phyloP scores from a whole-genome alignment of 2,113 vertebrate genomes.

The Noturus placidus region DNA sequence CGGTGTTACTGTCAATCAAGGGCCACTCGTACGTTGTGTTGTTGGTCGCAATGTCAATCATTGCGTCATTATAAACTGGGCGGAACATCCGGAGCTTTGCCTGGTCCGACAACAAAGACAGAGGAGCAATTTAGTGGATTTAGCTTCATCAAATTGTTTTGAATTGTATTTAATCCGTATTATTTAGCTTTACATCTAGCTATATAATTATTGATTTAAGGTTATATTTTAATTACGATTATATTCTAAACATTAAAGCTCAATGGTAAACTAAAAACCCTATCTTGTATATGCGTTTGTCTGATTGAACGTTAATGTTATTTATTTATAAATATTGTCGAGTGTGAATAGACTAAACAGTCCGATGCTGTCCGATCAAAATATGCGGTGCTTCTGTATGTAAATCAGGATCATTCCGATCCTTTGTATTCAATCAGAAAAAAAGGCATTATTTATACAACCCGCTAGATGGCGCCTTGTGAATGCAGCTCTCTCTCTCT shows the following conservation, averaged over 20 bases:
- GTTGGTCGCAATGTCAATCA: neutral
- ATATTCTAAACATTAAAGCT: neutral
- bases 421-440: neutral
- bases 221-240: neutral
- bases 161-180: neutral
- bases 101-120: constrained; percentile 8
- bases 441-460: neutral
- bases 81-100: constrained; percentile 50
- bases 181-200: neutral
- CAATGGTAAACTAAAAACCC: neutral
- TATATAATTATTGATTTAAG: neutral
- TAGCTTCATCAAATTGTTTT: neutral
- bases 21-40: neutral
- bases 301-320: neutral
- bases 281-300: neutral
- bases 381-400: neutral
- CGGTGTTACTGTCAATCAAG: constrained; percentile 26
- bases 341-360: neutral
- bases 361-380: neutral
- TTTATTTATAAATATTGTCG: neutral
- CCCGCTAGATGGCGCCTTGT: constrained; percentile 40
- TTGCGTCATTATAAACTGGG: constrained; percentile 11
- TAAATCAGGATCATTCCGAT: neutral
- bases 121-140: neutral
- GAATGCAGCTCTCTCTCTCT: neutral